phyloP scores from a whole-genome alignment of 2,797 vertebrate genomes.

The Micropoecilia bifurca region DNA sequence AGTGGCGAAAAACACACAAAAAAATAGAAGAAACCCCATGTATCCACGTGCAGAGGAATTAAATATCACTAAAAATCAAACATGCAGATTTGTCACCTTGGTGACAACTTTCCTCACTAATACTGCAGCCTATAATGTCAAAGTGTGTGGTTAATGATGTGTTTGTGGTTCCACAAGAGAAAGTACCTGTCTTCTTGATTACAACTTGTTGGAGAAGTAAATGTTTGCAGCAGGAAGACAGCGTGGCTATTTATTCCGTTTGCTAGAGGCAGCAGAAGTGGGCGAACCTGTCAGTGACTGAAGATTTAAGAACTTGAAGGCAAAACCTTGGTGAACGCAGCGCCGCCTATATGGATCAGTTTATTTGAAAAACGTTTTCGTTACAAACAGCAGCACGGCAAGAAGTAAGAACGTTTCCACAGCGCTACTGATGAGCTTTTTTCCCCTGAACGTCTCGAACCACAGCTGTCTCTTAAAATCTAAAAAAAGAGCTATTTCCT shows the following conservation, averaged over 20 bases:
- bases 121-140: slow-evolving; percentile 30
- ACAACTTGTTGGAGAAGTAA: slow-evolving; percentile 33
- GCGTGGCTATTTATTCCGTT: slow-evolving; percentile 38
- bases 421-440: slow-evolving; percentile 56
- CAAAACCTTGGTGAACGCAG: slow-evolving; percentile 73
- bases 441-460: slow-evolving; percentile 47
- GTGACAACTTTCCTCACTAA: slow-evolving; percentile 24
- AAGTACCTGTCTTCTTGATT: slow-evolving; percentile 32
- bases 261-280: slow-evolving; percentile 66
- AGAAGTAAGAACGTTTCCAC: slow-evolving; percentile 11
- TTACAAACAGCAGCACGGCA: slow-evolving; percentile 29
- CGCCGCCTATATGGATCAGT: slow-evolving; percentile 59
- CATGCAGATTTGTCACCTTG: slow-evolving; percentile 39
- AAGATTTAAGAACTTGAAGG: slow-evolving; percentile 61
- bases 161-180: slow-evolving; percentile 21
- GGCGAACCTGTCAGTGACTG: slow-evolving; percentile 43
- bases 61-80: slow-evolving; percentile 25
- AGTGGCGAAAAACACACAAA: slow-evolving; percentile 4
- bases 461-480: slow-evolving; percentile 13
- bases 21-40: slow-evolving; percentile 16
- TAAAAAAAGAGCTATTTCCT: slow-evolving; percentile 17
- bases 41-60: slow-evolving; percentile 19
- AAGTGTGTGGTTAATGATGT: slow-evolving; percentile 3
- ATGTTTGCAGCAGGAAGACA: slow-evolving; percentile 48
- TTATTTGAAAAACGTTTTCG: slow-evolving; percentile 22